Percentiles rank a stretch among this genome's conserved stretches.
Conservation (phyloP, 1,140 invertebrate species). For the Drosophila sulfurigaster region DNA sequence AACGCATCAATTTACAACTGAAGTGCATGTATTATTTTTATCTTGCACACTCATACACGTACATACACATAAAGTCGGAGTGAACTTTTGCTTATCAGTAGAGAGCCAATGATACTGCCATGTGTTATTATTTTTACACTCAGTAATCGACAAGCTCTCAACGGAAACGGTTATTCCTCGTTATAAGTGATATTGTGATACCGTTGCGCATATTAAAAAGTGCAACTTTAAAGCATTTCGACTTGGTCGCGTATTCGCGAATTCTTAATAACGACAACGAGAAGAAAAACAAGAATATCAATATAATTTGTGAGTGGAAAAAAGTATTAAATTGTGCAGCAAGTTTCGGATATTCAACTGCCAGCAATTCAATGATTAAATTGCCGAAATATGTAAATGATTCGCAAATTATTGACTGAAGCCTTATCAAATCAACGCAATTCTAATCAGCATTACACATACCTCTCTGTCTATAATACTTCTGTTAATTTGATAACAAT, state of each 20-base stretch:
- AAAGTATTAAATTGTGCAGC: constrained; percentile 3
- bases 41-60: constrained; percentile 36
- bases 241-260: constrained; percentile 20
- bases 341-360: background rate
- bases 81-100: constrained; percentile 67
- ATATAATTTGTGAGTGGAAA: constrained; percentile 56
- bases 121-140: constrained; percentile 58
- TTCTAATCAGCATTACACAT: constrained; percentile 59
- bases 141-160: constrained; percentile 68
- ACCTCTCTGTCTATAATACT: background rate
- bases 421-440: constrained; percentile 48
- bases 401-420: constrained; percentile 48
- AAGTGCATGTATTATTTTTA: constrained; percentile 45
- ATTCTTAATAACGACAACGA: constrained; percentile 25
- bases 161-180: constrained; percentile 72
- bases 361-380: constrained; percentile 60
- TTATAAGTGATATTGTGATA: constrained; percentile 27
- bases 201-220: constrained; percentile 35
- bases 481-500: constrained; percentile 34
- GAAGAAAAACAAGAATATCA: constrained; percentile 11
- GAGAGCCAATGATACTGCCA: constrained; percentile 32
- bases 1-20: constrained; percentile 16
- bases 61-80: constrained; percentile 41
- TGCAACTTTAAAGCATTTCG: constrained; percentile 15
- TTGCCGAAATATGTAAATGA: constrained; percentile 69